phyloP scores from a whole-genome alignment of 2,888 invertebrate genomes.

The Endomychus coccineus region DNA sequence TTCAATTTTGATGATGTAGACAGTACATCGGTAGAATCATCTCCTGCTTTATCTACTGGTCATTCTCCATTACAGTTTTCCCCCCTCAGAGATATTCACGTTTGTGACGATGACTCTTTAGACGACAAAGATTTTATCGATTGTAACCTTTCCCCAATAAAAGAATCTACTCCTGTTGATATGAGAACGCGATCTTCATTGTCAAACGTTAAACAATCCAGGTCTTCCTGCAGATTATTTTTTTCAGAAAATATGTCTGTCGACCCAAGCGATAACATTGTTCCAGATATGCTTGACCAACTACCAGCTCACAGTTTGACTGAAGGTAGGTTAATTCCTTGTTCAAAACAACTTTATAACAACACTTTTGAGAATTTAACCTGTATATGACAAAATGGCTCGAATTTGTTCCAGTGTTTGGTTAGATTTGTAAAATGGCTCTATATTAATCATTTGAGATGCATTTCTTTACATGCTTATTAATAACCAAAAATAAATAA shows the following conservation, averaged over 20 bases:
- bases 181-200: conserved; percentile 7
- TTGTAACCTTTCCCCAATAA: conserved; percentile 33
- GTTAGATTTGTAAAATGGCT: too few relatives aligned
- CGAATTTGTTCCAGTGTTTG: too few relatives aligned
- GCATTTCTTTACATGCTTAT: too few relatives aligned
- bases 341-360: neutral
- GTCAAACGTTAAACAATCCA: conserved; percentile 30
- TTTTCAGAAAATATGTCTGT: conserved; percentile 28
- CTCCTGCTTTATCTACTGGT: conserved; percentile 30
- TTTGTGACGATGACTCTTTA: conserved; percentile 6
- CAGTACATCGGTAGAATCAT: conserved; percentile 23
- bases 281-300: conserved; percentile 41
- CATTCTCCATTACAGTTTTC: conserved; percentile 32
- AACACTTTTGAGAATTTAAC: too few relatives aligned
- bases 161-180: conserved; percentile 16
- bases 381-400: too few relatives aligned
- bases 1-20: conserved; percentile 30
- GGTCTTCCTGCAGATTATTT: conserved; percentile 46
- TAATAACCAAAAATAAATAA: too few relatives aligned
- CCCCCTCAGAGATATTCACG: conserved; percentile 17
- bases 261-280: conserved; percentile 23
- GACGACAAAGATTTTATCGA: conserved; percentile 17
- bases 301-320: conserved; percentile 22
- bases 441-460: too few relatives aligned
- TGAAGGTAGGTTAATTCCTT: conserved; percentile 19